Base-by-base conservation (phyloP, 2,113 vertebrate species). In the Fukomys damarensis region DNA sequence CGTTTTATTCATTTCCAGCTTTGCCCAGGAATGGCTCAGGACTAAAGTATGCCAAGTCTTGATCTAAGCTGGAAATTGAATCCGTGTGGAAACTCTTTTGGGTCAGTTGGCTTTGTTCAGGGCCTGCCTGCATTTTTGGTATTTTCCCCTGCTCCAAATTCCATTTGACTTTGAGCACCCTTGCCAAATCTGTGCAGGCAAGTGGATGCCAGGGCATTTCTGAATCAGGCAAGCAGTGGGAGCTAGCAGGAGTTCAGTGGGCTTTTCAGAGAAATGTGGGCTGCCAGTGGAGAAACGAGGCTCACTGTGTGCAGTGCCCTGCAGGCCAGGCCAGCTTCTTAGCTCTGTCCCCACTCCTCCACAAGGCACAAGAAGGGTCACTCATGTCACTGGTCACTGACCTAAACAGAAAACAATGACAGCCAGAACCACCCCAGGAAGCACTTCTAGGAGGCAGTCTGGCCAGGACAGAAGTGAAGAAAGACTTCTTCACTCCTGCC, bases 101-200 rank as follows among this genome's bases (percentile, higher is more conserved):
- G 85, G 81, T 46, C 32, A 0, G 61, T 20, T 65, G 54, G 88
- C 56, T 63, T 12, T 49, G 76, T 30, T 65, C 49, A 65, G 1
- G 46, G 54, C 43, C 65, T 46, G 77, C 66, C 24, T 77, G 84
- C 8, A 2, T 43, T 49, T 32, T 43, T 3, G 76, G 74, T 38
- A 76, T 38, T 96, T 94, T 79, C 94, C 66, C 7, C 61, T 19
- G 1, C 63, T 49, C 70, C 85, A 6, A 14, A 94, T 72, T 82
- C 89, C 74, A 76, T 0, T 32, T 1, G 19, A 2, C 66, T 54
- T 8, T 38, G 58, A 19, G 1, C 4, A 12, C 13, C 24, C 26
- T 56, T 7, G 56, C 84, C 83, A 56, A 30, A 35, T 5, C 1
- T 0, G 28, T n/a, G 17, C 0, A 1, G 58, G 54, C 0, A 0